Base-by-base conservation (phyloP, 2,797 vertebrate genomes). In the Sitta carolinensis region DNA sequence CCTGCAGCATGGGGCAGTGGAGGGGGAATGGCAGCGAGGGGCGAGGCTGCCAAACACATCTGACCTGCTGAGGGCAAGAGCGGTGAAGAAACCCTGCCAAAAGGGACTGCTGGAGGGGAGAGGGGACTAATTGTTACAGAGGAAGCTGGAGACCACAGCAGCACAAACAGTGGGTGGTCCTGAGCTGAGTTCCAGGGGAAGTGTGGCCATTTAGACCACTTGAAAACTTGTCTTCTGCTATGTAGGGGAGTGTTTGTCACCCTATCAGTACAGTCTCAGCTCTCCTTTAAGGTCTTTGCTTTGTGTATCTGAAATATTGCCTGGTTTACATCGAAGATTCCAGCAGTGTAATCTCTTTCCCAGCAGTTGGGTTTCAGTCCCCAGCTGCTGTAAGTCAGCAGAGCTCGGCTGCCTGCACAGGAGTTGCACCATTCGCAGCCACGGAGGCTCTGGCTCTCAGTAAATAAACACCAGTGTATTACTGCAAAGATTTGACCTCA, bases 321-420 rank as follows among this genome's bases (percentile, higher is more conserved):
- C 40, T 75, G 54, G 58, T 86, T 95, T 81, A 38, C 54, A 21
- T 13, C 50, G 57, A 32, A 47, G 73, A 55, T 84, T 54, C 25
- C 36, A 48, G 75, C 22, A 51, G 10, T 40, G n/a, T 50, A 38
- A 89, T 77, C 78, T 72, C 32, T 82, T 88, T 69, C 78, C 74
- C 63, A 67, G 82, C 62, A 36, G 40, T 59, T 75, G 55, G 32
- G 47, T 80, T 84, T 15, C 27, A 47, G 57, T 21, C 36, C 54
- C 25, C 79, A 86, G 87, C 91, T 94, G 92, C 69, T 78, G 51
- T 59, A 89, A 93, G 55, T 62, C 84, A 92, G 92, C 81, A 70
- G 61, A 84, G 57, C 88, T 76, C 61, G 38, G 14, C 67, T 67
- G 80, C 48, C 54, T 55, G 54, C 48, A 27, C 54, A 27, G 61